Evolutionary conservation across 2,797 vertebrate species (phyloP), one percentile per base, ranked within the genome.

Genomic region (Syncerus caffer): DNA sequence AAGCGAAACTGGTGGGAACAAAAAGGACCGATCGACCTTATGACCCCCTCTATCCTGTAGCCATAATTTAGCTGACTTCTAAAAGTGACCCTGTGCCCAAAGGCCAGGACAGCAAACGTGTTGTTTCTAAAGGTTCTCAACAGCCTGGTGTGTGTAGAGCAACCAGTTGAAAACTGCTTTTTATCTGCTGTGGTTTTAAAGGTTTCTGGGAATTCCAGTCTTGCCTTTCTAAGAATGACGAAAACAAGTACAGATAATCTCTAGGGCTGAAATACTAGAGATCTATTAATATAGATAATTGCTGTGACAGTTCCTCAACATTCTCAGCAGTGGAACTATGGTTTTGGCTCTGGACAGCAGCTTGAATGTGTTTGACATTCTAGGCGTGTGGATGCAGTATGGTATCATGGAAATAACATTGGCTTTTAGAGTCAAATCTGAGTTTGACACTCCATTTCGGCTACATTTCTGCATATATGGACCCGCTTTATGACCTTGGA

Each of bases 201-300:
- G 11, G 11, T 90, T 95, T 95, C 93, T 64, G 45, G 60, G 55
- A 6, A 19, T 85, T 82, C 64, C 45, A 64, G n/a, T 47, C 47
- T 80, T 80, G 45, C 38, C 15, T 74, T 58, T 74, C 21, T 89
- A 25, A 95, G 53, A 80, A 79, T 57, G 90, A 64, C n/a, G 55
- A 27, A 47, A 38, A 38, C 60, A 67, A 42, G 9, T 47, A 12
- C 6, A 51, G 83, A 47, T 62, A 29, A 47, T 50, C 53, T 4
- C 16, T n/a, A 27, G 67, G 67, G 67, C 71, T 34, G 25, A 88
- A 85, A 82, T 45, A 5, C 23, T 23, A 16, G 82, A 23, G n/a
- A 4, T 42, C 29, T 50, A 0, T 19, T 67, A 51, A 31, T 80
- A 16, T 9, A 15, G 84, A 42, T 50, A 47, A 25, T 50, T 11